These are phyloP conservation scores for Therioaphis trifolii DNA, from an alignment of 2,888 invertebrate genomes.

Conservation along the genomic window DNA sequence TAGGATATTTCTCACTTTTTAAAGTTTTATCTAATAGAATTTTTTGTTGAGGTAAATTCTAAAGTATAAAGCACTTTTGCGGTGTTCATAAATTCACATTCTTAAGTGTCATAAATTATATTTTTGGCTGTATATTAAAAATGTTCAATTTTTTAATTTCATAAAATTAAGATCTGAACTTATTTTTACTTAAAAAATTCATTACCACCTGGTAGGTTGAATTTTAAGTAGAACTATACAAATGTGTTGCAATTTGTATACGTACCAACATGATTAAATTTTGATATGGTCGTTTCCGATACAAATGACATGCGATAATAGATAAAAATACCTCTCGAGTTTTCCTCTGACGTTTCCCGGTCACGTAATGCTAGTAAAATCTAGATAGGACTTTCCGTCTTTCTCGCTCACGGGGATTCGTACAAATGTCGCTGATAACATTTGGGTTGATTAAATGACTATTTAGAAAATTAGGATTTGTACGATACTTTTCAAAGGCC, in stretches of 20 bases:
- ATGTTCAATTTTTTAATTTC: no score
- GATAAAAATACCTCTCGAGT: neutral
- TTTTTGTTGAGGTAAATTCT: no score
- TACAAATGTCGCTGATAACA: slow-evolving; percentile 12
- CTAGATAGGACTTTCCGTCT: slow-evolving; percentile 12
- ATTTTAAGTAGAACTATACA: neutral
- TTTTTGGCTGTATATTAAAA: no score
- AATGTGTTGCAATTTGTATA: slow-evolving; percentile 36
- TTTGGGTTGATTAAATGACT: slow-evolving; percentile 47
- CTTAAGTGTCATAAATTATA: no score
- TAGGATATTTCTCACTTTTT: no score
- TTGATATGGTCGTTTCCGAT: slow-evolving; percentile 14
- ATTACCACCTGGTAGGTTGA: no score
- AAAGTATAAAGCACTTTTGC: no score
- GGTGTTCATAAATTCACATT: no score
- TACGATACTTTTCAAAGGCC: neutral
- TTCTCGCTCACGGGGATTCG: neutral
- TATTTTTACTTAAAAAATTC: no score
- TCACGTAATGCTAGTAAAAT: slow-evolving; percentile 37
- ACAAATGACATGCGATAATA: slow-evolving; percentile 41
- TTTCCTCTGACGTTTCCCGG: slow-evolving; percentile 15
- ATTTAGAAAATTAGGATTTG: slow-evolving; percentile 29
- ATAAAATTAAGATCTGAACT: no score
- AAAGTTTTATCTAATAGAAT: no score
- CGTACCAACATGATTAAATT: slow-evolving; percentile 8